Evolutionary conservation across 2,888 invertebrate genomes (phyloP), one percentile per base, ranked within the genome.

Genomic region (Philonicus albiceps): DNA sequence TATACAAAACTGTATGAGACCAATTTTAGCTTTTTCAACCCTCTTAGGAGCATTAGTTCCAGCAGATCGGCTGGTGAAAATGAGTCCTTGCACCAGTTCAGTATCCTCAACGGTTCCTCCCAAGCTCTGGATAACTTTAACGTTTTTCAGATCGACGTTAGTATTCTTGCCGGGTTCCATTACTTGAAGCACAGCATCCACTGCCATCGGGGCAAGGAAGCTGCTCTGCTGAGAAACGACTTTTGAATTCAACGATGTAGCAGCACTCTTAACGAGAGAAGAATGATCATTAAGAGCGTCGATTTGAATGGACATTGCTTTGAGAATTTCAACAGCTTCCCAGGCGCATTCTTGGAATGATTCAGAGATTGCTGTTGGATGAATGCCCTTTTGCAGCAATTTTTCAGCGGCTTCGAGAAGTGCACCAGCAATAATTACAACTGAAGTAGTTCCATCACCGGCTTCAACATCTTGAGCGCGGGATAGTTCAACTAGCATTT

Each of bases 401-500:
- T 98, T 97, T 91, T 98, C 97, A 83, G 98, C 96, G 83, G 98
- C 98, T 93, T 99, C 98, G 85, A 99, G 93, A 81, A 99, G 93
- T 88, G 98, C 97, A 81, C 99, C 99, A 89, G 99, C 99, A 90
- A 99, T 95, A 6, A 99, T 97, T 11, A 99, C 99, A 86, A 99
- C 99, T 30, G 98, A 97, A 11, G 99, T 99, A 30, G 99, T 99
- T 87, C 99, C 99, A 93, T 99, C 99, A 76, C 99, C 99, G 90
- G 99, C 99, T 93, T 99, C 99, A 90, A 99, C 96, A 92, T 99
- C 99, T 93, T 99, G 99, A 22, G 99, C 99, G 90, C 98, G 97
- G 1, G 99, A 99, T 89, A 99, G 93, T 93, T 99, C 99, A 4
- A 99, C 99, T 91, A 99, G 94, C 99, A 99, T 99, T 95, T 99